Evolutionary conservation across 2,888 invertebrate genomes (phyloP), one percentile per base, ranked within the genome.

Genomic region (Stomorhina lunata): DNA sequence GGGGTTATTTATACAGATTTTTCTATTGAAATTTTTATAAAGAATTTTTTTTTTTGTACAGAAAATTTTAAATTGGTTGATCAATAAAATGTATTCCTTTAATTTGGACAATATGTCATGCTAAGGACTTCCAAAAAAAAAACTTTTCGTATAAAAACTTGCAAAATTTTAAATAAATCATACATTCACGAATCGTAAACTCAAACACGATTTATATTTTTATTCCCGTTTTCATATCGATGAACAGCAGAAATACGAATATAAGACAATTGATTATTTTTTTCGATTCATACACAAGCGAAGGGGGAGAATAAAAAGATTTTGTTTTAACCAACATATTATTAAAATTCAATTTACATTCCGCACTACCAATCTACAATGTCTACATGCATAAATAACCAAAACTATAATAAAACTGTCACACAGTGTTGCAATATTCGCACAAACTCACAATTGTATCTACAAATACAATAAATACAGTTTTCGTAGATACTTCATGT

Each of bases 321-420:
- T 78, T 63, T 71, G 40, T 63, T 71, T 55, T 29, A 65, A 65
- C 63, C 55, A 61, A 53, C 53, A 57, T 71, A 55, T 71, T 78
- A 78, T 78, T 71, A 78, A 78, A 78, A 57, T 78, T 78, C 78
- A 78, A 78, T 78, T 71, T 78, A 57, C 78, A 78, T 78, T 71
- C 34, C 10, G 69, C 69, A 78, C 63, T 45, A 55, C 63, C 45
- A 37, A 20, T 15, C 27, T 57, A 43, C 45, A 55, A 29, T 71
- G 65, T 71, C 55, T 71, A 68, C 29, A 45, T 48, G 29, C 57
- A 57, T 71, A 78, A 69, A 78, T 78, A 63, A 61, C 69, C 53
- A 63, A 63, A 15, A 45, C 69, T 45, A 78, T 71, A 78, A 63
- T 78, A 78, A 78, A 69, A 71, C 53, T 71, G 78, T 63, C 53